phyloP scores from a whole-genome alignment of 1,140 invertebrate species.

The Cherax quadricarinatus region DNA sequence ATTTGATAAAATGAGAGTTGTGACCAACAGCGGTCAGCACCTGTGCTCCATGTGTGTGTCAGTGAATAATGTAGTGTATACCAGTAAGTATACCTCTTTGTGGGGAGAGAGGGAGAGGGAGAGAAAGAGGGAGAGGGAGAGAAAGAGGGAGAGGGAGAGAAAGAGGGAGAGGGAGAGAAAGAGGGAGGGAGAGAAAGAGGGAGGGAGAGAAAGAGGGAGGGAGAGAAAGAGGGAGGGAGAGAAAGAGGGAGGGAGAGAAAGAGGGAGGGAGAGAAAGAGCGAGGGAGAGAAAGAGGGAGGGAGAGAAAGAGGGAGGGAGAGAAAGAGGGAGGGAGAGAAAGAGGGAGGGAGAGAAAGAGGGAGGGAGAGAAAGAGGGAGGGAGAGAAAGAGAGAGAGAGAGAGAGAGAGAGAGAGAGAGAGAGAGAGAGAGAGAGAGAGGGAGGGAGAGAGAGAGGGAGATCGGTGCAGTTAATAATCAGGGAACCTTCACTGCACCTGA shows the following conservation, averaged over 20 bases:
- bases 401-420: not conserved
- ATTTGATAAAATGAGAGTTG: no score
- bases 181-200: not conserved
- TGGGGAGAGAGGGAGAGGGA: no score
- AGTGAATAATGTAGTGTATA: no score
- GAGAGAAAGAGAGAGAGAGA: not conserved
- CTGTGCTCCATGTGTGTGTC: no score
- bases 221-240: not conserved
- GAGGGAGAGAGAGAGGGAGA: no score
- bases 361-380: not conserved
- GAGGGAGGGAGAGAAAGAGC: not conserved
- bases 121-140: not conserved
- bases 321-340: slow-evolving; percentile 14
- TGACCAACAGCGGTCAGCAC: no score
- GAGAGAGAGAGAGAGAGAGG: not conserved
- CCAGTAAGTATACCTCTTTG: no score
- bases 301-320: slow-evolving; percentile 24
- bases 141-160: no score
- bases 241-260: not conserved
- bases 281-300: slow-evolving; percentile 16
- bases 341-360: slow-evolving; percentile 6
- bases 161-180: not conserved
- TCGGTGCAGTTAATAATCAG: no score
- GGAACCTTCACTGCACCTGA: no score
- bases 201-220: not conserved